Evolutionary conservation across 2,113 vertebrate genomes (phyloP).

Genomic region (Panthera leo): DNA sequence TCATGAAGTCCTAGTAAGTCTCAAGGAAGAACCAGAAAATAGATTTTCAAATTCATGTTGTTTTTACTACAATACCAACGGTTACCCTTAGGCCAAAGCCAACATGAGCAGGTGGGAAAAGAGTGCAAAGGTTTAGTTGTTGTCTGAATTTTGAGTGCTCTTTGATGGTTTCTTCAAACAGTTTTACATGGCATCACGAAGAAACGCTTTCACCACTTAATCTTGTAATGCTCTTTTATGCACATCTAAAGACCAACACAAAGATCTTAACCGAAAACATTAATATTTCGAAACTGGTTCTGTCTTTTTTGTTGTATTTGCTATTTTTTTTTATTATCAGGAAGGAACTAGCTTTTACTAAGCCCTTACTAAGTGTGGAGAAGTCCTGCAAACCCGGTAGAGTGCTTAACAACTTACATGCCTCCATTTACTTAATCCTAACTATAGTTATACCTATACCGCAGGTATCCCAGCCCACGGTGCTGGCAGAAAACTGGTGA

Average conservation of each 20-base stretch:
- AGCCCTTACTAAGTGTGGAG: background rate
- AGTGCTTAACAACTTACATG: constrained; percentile 35
- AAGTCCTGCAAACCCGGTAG: background rate
- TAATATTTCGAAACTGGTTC: background rate
- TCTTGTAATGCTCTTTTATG: constrained; percentile 48
- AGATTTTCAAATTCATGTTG: background rate
- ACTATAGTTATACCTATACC: background rate
- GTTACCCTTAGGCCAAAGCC: background rate
- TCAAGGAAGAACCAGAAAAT: background rate
- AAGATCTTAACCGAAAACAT: constrained; percentile 44
- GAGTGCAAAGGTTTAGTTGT: background rate
- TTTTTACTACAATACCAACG: background rate
- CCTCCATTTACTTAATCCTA: background rate
- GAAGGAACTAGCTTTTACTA: background rate
- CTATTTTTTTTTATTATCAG: background rate
- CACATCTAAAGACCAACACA: constrained; percentile 57
- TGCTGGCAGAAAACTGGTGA: background rate
- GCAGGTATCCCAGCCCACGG: background rate
- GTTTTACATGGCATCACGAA: background rate
- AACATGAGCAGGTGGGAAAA: background rate
- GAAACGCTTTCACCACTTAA: background rate
- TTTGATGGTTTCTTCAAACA: background rate
- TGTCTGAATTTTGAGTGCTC: background rate
- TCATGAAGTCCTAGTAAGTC: background rate
- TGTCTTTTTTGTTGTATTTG: background rate